These are phyloP conservation scores for Paraescarpia echinospica DNA, from an alignment of 1,140 invertebrate genomes.

Conservation along the genomic window DNA sequence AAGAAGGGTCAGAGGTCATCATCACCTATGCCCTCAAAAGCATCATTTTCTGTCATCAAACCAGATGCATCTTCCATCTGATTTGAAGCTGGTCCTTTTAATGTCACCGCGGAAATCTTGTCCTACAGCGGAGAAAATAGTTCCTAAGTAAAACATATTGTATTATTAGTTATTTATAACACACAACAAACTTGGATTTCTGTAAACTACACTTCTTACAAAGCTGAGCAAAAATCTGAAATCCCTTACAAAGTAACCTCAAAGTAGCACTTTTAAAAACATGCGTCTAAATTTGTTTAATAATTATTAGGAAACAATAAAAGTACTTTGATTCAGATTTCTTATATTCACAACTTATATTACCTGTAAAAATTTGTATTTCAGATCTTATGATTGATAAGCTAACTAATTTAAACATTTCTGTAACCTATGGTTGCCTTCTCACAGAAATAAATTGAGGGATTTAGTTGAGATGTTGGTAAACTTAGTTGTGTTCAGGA, in stretches of 20 bases:
- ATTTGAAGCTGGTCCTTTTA: constrained; percentile 45
- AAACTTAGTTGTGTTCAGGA: too few relatives aligned
- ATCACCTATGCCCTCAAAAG: constrained; percentile 87
- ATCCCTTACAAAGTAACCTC: neutral
- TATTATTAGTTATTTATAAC: too few relatives aligned
- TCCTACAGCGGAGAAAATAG: constrained; percentile 39
- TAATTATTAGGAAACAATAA: neutral
- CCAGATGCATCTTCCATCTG: constrained; percentile 39
- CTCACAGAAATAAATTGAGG: too few relatives aligned
- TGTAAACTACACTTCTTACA: neutral
- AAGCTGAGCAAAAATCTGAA: neutral
- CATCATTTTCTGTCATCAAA: constrained; percentile 76
- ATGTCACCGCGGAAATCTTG: constrained; percentile 26
- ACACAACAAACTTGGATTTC: neutral
- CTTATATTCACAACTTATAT: too few relatives aligned
- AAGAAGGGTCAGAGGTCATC: constrained; percentile 72
- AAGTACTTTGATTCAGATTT: neutral
- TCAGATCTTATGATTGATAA: too few relatives aligned
- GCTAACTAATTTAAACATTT: too few relatives aligned
- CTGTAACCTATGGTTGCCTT: too few relatives aligned
- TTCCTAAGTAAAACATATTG: neutral
- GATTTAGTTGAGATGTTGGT: too few relatives aligned
- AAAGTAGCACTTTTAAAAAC: neutral
- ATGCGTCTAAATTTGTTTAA: neutral
- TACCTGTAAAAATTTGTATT: too few relatives aligned